Evolutionary conservation across 2,888 invertebrate genomes (phyloP).

Genomic region (Parnassius glacialis): DNA sequence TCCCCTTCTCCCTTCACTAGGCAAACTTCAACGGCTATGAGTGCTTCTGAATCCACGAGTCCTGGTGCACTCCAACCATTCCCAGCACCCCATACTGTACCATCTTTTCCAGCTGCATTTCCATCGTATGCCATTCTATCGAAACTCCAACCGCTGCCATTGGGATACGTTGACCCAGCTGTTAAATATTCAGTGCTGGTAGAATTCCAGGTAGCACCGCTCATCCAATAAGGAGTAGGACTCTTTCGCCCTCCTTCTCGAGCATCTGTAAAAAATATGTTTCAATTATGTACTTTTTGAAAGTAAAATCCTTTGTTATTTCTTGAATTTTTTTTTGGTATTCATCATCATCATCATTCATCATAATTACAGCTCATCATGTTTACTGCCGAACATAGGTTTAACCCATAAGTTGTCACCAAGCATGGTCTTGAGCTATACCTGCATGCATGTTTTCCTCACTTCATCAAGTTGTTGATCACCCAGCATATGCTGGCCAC

Average conservation of each 20-base stretch:
- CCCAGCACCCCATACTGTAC: conserved; percentile 79
- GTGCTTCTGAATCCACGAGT: conserved; percentile 89
- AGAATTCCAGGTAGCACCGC: conserved; percentile 40
- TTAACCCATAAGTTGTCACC: no score
- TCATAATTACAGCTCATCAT: no score
- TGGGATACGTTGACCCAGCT: conserved; percentile 77
- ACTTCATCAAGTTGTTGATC: no score
- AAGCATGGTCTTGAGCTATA: no score
- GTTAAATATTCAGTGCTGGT: conserved; percentile 34
- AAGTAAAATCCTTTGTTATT: no score
- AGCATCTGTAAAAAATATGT: conserved; percentile 30
- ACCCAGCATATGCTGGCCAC: no score
- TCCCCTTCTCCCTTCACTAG: conserved; percentile 70
- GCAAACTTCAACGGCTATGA: conserved; percentile 83
- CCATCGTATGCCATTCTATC: conserved; percentile 82
- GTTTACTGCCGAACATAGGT: no score
- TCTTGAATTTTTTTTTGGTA: no score
- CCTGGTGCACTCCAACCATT: conserved; percentile 85
- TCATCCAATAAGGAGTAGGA: conserved; percentile 47
- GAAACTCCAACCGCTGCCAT: conserved; percentile 91
- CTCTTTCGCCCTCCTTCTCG: conserved; percentile 46
- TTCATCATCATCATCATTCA: no score
- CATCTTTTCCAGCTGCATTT: conserved; percentile 57
- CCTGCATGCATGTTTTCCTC: no score
- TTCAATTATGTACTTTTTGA: background rate